Evolutionary conservation across 2,888 invertebrate species (phyloP).

Genomic region (Plemyria rubiginata): DNA sequence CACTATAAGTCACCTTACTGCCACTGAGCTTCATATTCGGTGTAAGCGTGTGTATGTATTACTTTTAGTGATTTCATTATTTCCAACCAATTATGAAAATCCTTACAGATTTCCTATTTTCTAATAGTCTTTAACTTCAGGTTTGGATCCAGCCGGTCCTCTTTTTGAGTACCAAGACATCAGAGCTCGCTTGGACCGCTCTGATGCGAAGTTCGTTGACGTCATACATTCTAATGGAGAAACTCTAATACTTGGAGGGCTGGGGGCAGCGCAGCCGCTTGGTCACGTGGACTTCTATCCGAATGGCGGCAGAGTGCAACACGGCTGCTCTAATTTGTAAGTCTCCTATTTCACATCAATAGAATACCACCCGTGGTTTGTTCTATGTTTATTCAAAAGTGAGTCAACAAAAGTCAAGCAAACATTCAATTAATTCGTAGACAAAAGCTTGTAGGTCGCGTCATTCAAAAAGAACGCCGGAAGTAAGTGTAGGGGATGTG

Average conservation of each 20-base stretch:
- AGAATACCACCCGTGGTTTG: not conserved
- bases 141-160: slow-evolving; percentile 95
- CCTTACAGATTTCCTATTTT: not conserved
- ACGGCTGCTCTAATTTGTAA: slow-evolving; percentile 94
- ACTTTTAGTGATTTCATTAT: too few species aligned
- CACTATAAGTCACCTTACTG: too few species aligned
- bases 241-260: slow-evolving; percentile 94
- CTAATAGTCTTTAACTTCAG: slow-evolving; percentile 66
- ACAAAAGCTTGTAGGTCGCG: too few species aligned
- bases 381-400: not conserved
- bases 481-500: too few species aligned
- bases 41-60: too few species aligned
- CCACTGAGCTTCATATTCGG: too few species aligned
- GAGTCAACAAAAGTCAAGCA: too few species aligned
- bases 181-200: slow-evolving; percentile 92
- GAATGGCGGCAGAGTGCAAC: slow-evolving; percentile 96
- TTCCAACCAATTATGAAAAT: too few species aligned
- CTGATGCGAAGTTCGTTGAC: slow-evolving; percentile 95
- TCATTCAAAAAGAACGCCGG: too few species aligned
- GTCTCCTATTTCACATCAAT: slow-evolving; percentile 34
- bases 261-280: slow-evolving; percentile 95
- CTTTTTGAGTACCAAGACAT: slow-evolving; percentile 96
- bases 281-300: slow-evolving; percentile 97
- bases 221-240: slow-evolving; percentile 98
- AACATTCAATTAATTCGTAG: too few species aligned